Evolutionary conservation across 2,113 vertebrate species (phyloP), one percentile per base, ranked within the genome.

Genomic region (Nannospalax galili): DNA sequence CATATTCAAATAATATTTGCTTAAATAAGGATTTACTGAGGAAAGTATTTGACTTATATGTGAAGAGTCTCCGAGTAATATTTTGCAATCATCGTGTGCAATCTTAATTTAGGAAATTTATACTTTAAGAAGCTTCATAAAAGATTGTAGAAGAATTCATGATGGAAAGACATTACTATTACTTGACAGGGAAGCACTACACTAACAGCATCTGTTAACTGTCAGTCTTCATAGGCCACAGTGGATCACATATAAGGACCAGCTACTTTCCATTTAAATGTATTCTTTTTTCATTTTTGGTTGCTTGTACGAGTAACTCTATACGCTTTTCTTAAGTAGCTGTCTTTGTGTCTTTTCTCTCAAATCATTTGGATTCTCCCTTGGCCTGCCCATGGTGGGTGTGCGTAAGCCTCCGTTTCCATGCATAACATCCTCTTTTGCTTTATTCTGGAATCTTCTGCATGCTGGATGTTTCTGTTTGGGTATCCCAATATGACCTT

Each of bases 71-170:
- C 30, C 48, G 80, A 32, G 22, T 89, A 52, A 91, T 65, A 26
- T 26, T 94, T 89, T 94, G 17, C 45, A 72, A 45, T 35, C 37
- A 24, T 45, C 65, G 37, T 87, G 14, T 78, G 52, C 26, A 5
- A 42, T 81, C 92, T 95, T 78, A 91, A 95, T 52, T 84, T 86
- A 84, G 82, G 72, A 88, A 96, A 78, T 91, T 92, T 70, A 75
- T 64, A 45, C 62, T 95, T 95, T 84, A 72, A 32, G 45, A 48
- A 56, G 8, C 11, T 92, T 84, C 60, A 64, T 89, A 84, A 85
- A 91, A 84, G 32, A 80, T 95, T 65, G 2, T 85, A 52, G 62
- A 88, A 62, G 37, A 97, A 89, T 75, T 65, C 42, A 69, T 92
- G n/a, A 75, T 87, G 77, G 58, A 85, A 82, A 26, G 64, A 93